Conservation (phyloP, 2,113 vertebrate genomes). For the Hippocampus comes region DNA sequence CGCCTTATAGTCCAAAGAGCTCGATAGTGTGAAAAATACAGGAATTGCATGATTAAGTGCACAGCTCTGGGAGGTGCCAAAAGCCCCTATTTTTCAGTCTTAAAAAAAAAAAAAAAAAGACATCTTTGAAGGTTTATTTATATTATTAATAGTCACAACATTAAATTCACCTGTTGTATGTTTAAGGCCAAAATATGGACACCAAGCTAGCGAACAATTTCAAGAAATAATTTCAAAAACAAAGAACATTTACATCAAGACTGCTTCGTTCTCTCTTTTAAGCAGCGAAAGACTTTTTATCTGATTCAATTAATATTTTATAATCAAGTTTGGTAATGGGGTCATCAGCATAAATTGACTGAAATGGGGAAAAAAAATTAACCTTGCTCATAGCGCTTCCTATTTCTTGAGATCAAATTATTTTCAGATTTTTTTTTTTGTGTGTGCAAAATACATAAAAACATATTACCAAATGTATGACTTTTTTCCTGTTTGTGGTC, state of each 20-base stretch:
- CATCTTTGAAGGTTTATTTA: slow-evolving; percentile 19
- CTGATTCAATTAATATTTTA: not conserved
- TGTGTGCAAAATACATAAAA: not conserved
- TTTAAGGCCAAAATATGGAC: slow-evolving; percentile 12
- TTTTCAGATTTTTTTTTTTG: not conserved
- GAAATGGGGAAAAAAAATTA: not conserved
- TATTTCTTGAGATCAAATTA: no score
- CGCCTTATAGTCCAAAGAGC: no score
- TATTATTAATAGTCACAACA: slow-evolving; percentile 37
- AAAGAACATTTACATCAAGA: not conserved
- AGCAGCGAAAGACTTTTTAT: not conserved
- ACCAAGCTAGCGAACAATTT: not conserved
- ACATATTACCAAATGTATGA: not conserved
- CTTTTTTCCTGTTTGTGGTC: not conserved
- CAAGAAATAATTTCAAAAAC: not conserved
- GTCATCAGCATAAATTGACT: not conserved
- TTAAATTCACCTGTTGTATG: slow-evolving; percentile 37
- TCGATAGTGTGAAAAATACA: no score
- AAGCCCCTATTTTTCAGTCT: not conserved
- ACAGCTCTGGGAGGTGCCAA: slow-evolving; percentile 3
- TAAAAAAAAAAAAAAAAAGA: slow-evolving; percentile 8
- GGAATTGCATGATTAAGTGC: slow-evolving; percentile 24
- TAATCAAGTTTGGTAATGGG: not conserved
- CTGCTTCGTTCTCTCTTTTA: not conserved
- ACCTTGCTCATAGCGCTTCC: not conserved